phyloP scores from a whole-genome alignment of 2,797 vertebrate genomes.

The Poecile montanus region DNA sequence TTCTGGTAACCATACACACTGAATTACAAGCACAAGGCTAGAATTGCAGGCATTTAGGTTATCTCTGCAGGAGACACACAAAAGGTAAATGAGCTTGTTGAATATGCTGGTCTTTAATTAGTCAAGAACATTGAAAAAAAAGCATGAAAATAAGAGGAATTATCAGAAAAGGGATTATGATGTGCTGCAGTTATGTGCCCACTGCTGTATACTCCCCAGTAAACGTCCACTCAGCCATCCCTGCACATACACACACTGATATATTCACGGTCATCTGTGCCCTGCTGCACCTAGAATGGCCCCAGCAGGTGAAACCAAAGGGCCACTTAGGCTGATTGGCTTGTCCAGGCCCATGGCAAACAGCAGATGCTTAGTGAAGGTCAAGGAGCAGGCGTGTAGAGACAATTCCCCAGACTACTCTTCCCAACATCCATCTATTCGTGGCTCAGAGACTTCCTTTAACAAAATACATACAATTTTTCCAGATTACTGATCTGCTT shows the following conservation, averaged over 20 bases:
- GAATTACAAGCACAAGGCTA: neutral
- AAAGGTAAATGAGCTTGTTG: neutral
- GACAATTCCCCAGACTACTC: neutral
- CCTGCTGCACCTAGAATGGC: neutral
- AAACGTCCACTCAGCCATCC: neutral
- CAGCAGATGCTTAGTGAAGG: slow-evolving; percentile 1
- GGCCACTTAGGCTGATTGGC: neutral
- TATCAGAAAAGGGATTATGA: neutral
- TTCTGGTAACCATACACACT: neutral
- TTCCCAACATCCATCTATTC: slow-evolving; percentile 10
- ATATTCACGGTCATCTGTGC: fast-evolving
- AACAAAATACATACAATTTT: slow-evolving; percentile 51
- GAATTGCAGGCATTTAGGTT: neutral
- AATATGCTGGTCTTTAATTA: neutral
- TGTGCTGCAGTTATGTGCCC: neutral
- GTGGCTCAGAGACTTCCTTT: slow-evolving; percentile 31
- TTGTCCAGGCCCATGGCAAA: neutral
- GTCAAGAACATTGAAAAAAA: neutral
- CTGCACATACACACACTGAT: neutral
- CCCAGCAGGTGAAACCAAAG: neutral
- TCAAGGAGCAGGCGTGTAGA: neutral
- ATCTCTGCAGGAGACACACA: neutral
- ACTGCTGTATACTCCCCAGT: neutral
- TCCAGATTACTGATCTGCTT: neutral
- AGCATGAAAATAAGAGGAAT: neutral